Base-by-base conservation (phyloP, 2,888 invertebrate species). In the Caenorhabditis doughertyi region DNA sequence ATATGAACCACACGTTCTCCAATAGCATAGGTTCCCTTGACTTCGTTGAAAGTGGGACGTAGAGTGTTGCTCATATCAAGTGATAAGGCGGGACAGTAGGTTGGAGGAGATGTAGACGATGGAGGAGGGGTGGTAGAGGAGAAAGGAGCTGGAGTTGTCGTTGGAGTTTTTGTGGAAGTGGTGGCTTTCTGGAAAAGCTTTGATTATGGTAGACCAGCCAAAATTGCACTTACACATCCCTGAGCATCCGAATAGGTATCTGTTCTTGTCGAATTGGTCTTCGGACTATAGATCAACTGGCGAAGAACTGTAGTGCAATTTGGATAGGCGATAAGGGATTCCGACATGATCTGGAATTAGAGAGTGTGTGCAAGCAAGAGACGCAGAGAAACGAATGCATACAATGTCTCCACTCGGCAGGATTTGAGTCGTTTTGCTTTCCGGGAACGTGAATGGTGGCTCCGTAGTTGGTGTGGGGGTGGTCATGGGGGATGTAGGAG, bases 231-330 rank as follows among this genome's bases (percentile, higher is more conserved):
- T 35, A 68, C 68, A 55, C 68, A 68, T 42, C 79, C 79, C 21
- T 79, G 32, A 1, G 71, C 65, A 49, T 79, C 79, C 5, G 42
- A 23, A 1, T 39, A 58, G 0, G 32, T 55, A 9, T 70, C 79
- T 2, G 64, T 79, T 18, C 79, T 32, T 0, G 74, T 74, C 16
- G 32, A 49, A 18, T 67, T 74, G 0, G 56, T 74, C 0, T 29
- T 21, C 8, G 74, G 74, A 11, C 58, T 67, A 21, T 27, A 64
- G 25, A 79, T 62, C 32, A 70, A 25, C 11, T 79, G 70, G n/a
- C 11, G n/a, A 0, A 71, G 39, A 2, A 56, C 49, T 0, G 79
- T 79, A 0, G 79, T 79, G n/a, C 79, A 79, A 16, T 79, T 74
- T 18, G 21, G 25, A 13, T 67, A 74, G 18, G 74, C 56, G 3